Evolutionary conservation across 2,113 vertebrate genomes (phyloP), one percentile per base, ranked within the genome.

Genomic region (Mormyrus lacerda): DNA sequence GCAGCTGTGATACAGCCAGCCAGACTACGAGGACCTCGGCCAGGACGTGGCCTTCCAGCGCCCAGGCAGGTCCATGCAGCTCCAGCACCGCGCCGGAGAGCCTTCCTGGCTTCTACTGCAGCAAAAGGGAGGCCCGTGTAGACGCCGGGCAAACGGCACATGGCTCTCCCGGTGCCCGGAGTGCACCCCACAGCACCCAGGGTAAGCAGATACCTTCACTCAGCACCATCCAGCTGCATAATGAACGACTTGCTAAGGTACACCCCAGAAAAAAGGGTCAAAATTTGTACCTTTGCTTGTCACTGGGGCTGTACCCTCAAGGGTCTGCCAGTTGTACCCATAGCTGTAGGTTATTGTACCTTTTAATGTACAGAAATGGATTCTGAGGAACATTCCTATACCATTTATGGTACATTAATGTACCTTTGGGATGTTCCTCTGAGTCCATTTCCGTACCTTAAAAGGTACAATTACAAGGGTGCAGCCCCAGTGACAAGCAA

Each of bases 91-190:
- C 93, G 0, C 89, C 95, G 0, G 95, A 96, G 90, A 95, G 93
- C 65, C 94, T 96, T 45, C 95, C 95, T 0, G 95, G 96, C 10
- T 96, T 95, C 91, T 96, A 95, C 93, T 89, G 91, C 92, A 91
- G 92, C 48, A 48, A 21, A 4, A 93, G 88, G 84, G 4, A 87
- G 0, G 90, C 89, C 1, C 90, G 90, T 7, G 82, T 19, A 24
- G 90, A 92, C 58, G 65, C 86, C 73, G 90, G 35, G 17, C 90
- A 90, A 27, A 50, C 4, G 4, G 50, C 9, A 7, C 88, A 82
- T 8, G 44, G 17, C 15, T 87, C 53, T 27, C 39, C 79, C 3
- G 24, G 42, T 15, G 87, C 3, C 1, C 44, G 61, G 9, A 53
- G 89, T n/a, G 85, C 7, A 27, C 35, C 51, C 42, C 91, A 84